Conservation (phyloP, 2,888 invertebrate genomes). For the Ditula angustiorana region DNA sequence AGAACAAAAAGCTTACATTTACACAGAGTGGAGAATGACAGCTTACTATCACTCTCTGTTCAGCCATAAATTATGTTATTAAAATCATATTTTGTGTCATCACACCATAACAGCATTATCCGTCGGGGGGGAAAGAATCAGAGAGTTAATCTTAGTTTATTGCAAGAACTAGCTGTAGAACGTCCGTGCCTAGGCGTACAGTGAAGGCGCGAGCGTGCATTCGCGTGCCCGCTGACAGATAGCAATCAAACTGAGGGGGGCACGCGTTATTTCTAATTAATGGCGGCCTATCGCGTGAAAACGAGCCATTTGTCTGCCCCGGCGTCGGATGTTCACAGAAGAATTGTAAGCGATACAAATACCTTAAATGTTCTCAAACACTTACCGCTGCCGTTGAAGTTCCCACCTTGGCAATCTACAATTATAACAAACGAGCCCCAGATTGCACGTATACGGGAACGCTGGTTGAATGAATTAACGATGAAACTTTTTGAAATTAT, state of each 20-base stretch:
- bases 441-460: slow-evolving; percentile 62
- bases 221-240: slow-evolving; percentile 79
- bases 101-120: background rate
- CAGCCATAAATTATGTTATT: too few relatives aligned
- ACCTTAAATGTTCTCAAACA: slow-evolving; percentile 78
- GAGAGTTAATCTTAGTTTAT: slow-evolving; percentile 11
- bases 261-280: slow-evolving; percentile 79
- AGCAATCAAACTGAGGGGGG: slow-evolving; percentile 67
- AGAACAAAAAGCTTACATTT: too few relatives aligned
- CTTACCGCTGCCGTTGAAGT: slow-evolving; percentile 65
- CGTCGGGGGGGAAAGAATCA: background rate
- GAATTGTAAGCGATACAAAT: slow-evolving; percentile 82
- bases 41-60: too few relatives aligned
- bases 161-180: slow-evolving; percentile 23
- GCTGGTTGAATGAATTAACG: slow-evolving; percentile 49
- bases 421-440: slow-evolving; percentile 73
- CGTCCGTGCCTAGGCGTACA: slow-evolving; percentile 36
- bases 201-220: slow-evolving; percentile 57
- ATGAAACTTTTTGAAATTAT: slow-evolving; percentile 19
- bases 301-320: slow-evolving; percentile 74
- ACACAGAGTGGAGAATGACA: too few relatives aligned
- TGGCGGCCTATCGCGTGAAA: slow-evolving; percentile 76
- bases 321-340: slow-evolving; percentile 78
- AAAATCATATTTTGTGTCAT: background rate
- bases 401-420: slow-evolving; percentile 65